Evolutionary conservation across 1,140 invertebrate genomes (phyloP).

Genomic region (Zaprionus kolodkinae): DNA sequence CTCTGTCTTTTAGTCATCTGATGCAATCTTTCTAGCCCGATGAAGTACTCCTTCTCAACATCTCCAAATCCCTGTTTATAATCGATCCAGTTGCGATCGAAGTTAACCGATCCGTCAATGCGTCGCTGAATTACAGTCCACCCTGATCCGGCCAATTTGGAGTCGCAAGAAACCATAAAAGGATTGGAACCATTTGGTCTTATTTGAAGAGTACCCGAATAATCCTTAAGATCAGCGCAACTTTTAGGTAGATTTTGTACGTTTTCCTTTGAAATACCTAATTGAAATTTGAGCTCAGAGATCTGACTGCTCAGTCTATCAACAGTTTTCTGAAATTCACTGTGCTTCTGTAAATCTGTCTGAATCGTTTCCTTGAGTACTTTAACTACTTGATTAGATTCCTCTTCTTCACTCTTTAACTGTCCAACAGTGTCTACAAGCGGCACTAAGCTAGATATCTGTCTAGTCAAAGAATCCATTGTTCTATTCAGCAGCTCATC

Average conservation of each 20-base stretch:
- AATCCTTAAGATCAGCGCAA: background rate
- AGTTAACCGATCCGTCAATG: conserved; percentile 4
- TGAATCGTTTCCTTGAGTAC: background rate
- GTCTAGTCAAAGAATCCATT: background rate
- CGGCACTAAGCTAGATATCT: background rate
- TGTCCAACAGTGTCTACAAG: background rate
- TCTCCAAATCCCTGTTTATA: conserved; percentile 7
- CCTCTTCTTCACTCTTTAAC: background rate
- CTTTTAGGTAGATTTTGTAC: background rate
- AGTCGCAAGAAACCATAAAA: conserved; percentile 4
- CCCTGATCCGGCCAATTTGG: background rate
- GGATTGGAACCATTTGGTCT: background rate
- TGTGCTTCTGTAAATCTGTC: background rate
- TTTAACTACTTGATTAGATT: background rate
- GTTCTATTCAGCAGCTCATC: too few species aligned
- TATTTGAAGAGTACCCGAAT: background rate
- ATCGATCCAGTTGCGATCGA: conserved; percentile 6
- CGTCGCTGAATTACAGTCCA: conserved; percentile 11
- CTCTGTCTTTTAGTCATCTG: conserved; percentile 4
- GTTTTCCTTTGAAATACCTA: background rate
- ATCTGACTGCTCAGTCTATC: background rate
- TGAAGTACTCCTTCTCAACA: background rate
- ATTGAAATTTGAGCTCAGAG: background rate
- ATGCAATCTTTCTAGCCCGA: conserved; percentile 21
- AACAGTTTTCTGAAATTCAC: background rate